These are phyloP conservation scores for Drosophila rellima DNA, from an alignment of 2,888 invertebrate species.

Conservation along the genomic window DNA sequence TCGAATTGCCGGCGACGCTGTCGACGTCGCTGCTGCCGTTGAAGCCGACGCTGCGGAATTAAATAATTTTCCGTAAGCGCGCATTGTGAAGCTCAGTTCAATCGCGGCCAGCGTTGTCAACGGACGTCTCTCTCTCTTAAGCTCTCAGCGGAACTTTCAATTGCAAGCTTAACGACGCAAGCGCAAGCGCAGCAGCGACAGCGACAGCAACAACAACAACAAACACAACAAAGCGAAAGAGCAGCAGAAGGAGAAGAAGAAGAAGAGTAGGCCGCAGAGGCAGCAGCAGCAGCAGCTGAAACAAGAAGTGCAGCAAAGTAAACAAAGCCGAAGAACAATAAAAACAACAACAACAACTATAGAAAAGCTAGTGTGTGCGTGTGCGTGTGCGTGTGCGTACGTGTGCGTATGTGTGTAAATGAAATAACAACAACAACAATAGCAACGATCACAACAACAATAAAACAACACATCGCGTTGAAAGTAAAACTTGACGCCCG, in stretches of 20 bases:
- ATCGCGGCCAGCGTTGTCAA: constrained; percentile 75
- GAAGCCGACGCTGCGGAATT: constrained; percentile 55
- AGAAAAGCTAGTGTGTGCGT: constrained; percentile 15
- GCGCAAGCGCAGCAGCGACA: constrained; percentile 37
- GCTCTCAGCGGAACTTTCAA: constrained; percentile 24
- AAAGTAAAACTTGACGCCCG: constrained; percentile 51
- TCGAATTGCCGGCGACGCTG: constrained; percentile 21
- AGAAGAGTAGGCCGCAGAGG: constrained; percentile 4
- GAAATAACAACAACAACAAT: constrained; percentile 9
- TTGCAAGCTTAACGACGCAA: constrained; percentile 33
- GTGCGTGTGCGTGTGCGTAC: not conserved
- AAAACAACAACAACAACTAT: constrained; percentile 2
- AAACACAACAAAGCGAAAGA: not conserved
- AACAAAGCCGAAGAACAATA: constrained; percentile 22
- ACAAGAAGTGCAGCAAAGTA: constrained; percentile 20
- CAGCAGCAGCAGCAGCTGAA: constrained; percentile 8
- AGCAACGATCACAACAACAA: constrained; percentile 30
- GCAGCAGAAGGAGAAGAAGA: constrained; percentile 11
- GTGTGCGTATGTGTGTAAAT: constrained; percentile 10
- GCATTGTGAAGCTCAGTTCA: constrained; percentile 79
- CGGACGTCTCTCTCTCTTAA: constrained; percentile 68
- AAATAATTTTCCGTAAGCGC: constrained; percentile 78
- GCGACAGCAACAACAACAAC: not conserved
- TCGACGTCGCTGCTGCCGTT: constrained; percentile 5
- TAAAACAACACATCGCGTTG: constrained; percentile 22